phyloP scores from a whole-genome alignment of 2,797 vertebrate species.

The Gadopsis marmoratus region DNA sequence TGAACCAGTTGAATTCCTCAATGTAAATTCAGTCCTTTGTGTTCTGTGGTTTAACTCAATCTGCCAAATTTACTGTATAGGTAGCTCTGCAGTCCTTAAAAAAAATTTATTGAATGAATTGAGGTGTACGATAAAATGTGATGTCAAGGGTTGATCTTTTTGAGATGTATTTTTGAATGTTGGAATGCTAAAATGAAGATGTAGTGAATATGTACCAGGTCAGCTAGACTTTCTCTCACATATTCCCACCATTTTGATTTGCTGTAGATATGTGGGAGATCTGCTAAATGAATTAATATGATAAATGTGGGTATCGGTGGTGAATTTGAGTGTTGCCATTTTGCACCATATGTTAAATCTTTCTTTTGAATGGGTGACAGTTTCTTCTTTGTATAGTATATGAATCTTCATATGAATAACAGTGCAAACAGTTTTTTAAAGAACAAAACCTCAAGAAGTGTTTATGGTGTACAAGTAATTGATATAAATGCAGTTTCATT shows the following conservation, averaged over 20 bases:
- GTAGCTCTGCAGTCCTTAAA: slow-evolving; percentile 27
- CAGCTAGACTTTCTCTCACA: not conserved
- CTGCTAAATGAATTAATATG: slow-evolving; percentile 39
- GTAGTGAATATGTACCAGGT: slow-evolving; percentile 27
- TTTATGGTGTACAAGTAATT: slow-evolving; percentile 46
- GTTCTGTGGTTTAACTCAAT: slow-evolving; percentile 40
- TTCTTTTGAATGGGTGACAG: slow-evolving; percentile 36
- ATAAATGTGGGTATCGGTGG: slow-evolving; percentile 51
- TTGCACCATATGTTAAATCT: slow-evolving; percentile 56
- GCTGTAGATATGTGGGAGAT: slow-evolving; percentile 20
- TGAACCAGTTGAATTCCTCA: slow-evolving; percentile 36
- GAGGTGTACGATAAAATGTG: slow-evolving; percentile 25
- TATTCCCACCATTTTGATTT: slow-evolving; percentile 4
- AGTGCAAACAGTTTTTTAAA: not conserved
- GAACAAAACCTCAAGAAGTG: not conserved
- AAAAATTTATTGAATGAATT: slow-evolving; percentile 11
- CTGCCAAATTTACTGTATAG: slow-evolving; percentile 61
- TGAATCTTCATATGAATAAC: slow-evolving; percentile 37
- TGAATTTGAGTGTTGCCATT: slow-evolving; percentile 64
- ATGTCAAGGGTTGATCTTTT: slow-evolving; percentile 13
- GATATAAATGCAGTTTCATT: slow-evolving; percentile 31
- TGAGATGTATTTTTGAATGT: slow-evolving; percentile 44
- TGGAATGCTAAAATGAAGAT: not conserved
- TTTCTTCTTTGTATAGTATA: slow-evolving; percentile 22
- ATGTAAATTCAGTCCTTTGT: slow-evolving; percentile 38